Base-by-base conservation (phyloP, 2,888 invertebrate genomes). In the Lysandra coridon region DNA sequence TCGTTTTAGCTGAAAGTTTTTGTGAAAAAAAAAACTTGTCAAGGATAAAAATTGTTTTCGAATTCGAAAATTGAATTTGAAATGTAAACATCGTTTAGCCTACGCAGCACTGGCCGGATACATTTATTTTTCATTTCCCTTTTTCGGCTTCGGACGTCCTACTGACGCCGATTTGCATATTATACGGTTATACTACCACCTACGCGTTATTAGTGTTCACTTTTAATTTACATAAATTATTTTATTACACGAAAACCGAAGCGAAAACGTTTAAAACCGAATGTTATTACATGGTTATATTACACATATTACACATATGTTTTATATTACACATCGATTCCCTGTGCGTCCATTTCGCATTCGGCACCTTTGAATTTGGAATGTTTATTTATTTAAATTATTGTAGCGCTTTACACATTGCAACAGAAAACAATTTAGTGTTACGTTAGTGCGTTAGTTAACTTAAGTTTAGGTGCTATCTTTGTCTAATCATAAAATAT, bases 121-220 rank as follows among this genome's bases (percentile, higher is more conserved):
- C 91, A 92, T 92, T 89, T 88, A 91, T 92, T 90, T 91, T 90
- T 90, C 88, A 90, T 92, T 88, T 90, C 87, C 90, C 94, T 89
- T 92, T 92, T 82, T 76, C 92, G 91, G 89, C 87, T 86, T 85
- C 92, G 92, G 92, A 92, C 93, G 90, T 92, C 92, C 92, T 92
- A 91, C 92, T 88, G 86, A 86, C 90, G 86, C 85, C 84, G 85
- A 90, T 93, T 91, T 90, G 90, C 92, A 92, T 93, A 89, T 90
- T 88, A 87, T 85, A 84, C 83, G 83, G 81, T 81, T 81, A 78
- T 79, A 80, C 76, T 76, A 57, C 76, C 76, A 57, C 76, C 76
- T 57, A 76, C 76, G 33, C 76, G n/a, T 76, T 75, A 75, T 76
- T 76, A 76, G 53, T 76, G 53, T 30, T 53, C 57, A 53, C 17